Evolutionary conservation across 2,888 invertebrate species (phyloP).

Genomic region (Heliconius sara): DNA sequence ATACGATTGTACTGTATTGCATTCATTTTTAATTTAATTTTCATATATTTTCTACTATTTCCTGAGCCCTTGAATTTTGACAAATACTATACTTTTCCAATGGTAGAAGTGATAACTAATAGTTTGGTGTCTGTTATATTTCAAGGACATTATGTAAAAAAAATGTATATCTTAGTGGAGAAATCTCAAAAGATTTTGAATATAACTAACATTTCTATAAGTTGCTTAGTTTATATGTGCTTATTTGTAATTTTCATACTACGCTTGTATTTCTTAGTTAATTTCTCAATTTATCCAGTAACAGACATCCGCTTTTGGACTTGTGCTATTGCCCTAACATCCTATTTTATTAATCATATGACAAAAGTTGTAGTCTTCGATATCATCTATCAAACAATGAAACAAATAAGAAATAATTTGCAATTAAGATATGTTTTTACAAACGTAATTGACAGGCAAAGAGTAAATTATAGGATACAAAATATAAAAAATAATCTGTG

Average conservation of each 20-base stretch:
- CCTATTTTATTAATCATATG: neutral
- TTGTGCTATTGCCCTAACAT: neutral
- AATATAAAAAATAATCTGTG: neutral
- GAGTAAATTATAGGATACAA: neutral
- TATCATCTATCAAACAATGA: constrained; percentile 1
- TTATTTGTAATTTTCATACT: neutral
- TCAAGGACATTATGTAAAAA: neutral
- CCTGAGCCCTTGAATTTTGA: neutral
- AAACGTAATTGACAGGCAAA: neutral
- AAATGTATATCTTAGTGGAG: neutral
- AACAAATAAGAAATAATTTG: neutral
- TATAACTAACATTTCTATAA: neutral
- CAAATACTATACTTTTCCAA: neutral
- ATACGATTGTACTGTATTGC: neutral
- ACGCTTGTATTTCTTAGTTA: neutral
- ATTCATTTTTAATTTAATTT: neutral
- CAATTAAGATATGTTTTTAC: neutral
- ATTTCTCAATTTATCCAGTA: neutral
- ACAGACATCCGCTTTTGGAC: neutral
- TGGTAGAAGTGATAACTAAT: neutral
- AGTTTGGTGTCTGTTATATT: neutral
- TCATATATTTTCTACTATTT: neutral
- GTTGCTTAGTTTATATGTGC: neutral
- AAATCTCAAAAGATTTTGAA: constrained; percentile 1
- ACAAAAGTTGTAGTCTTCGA: neutral